Base-by-base conservation (phyloP, 2,113 vertebrate species). In the Heteronetta atricapilla region DNA sequence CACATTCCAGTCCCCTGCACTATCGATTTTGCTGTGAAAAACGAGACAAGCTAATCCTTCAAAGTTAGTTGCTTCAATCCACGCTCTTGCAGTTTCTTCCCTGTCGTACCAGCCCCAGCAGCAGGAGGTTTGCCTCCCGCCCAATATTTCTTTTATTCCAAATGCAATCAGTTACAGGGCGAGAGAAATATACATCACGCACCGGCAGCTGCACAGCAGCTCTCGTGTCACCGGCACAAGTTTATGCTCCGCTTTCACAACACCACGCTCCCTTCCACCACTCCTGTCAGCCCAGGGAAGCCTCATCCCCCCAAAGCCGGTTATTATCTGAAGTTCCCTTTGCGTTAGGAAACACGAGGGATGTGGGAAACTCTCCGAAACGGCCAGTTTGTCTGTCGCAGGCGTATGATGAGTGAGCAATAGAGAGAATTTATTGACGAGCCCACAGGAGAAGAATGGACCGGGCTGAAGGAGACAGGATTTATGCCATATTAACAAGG, bases 1-100 rank as follows among this genome's bases (percentile, higher is more conserved):
- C 44, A 86, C 40, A 93, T 76, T 68, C 81, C 86, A 88, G 93
- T 84, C 66, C 92, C 75, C 79, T 84, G 80, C 52, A 62, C 74
- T 97, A 97, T 93, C 66, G 96, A 97, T 98, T 95, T 96, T 86
- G 82, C 93, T 42, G 90, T 91, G 82, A 96, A 94, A 86, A 86
- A 94, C n/a, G 79, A 97, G 90, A 97, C 92, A 96, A 95, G 88
- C 73, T 86, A 90, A 97, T 96, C 94, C 88, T 91, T 97, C 93
- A 92, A 95, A 77, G 77, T 73, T 76, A 69, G 69, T 67, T 89
- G 46, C 29, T 92, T 76, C 73, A 36, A 25, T 48, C 76, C 0
- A 0, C 26, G 38, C 9, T 17, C 60, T 18, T 59, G 58, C 48
- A n/a, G 18, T 23, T 79, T 73, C 79, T 64, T 64, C 62, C 31